Evolutionary conservation across 2,888 invertebrate genomes (phyloP), one percentile per base, ranked within the genome.

Genomic region (Leuctra nigra): DNA sequence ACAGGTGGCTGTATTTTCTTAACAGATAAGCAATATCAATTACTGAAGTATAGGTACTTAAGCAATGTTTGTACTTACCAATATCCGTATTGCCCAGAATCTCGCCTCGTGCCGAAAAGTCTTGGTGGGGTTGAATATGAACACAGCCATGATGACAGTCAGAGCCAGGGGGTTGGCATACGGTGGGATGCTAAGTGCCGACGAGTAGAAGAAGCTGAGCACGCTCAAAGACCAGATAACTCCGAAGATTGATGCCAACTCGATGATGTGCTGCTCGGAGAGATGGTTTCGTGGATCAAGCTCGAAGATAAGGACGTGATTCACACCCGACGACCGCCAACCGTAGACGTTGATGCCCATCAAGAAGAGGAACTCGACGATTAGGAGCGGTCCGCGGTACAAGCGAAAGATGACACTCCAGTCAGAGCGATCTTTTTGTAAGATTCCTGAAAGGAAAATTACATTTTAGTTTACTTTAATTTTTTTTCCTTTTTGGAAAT

Each of bases 251-350:
- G 86, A 81, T 0, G 88, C 84, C 64, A 86, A 75, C 74, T 89
- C 88, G 78, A 88, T 84, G 11, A 82, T 73, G 66, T 89, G 84
- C 68, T 88, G 87, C 67, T 88, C 87, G 0, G 82, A 81, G 4
- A 83, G 72, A 72, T 89, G 87, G 69, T 86, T 84, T 47, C 89
- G 73, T 0, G 89, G 89, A 72, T 90, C 87, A 59, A 91, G 72
- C 69, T 89, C 89, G 67, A 90, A 90, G 60, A 90, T 90, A 2
- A 90, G 77, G 14, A 90, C 88, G 70, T 90, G 89, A 69, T 89
- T 90, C 2, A 90, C 88, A 13, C 89, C 89, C 0, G 87, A 86
- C 9, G 86, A 83, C 57, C 88, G 72, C 88, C 88, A 89, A 23
- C 87, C 87, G 66, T 87, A 87, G 1, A 87, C 85, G 71, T 90